Evolutionary conservation across 2,797 vertebrate genomes (phyloP).

Genomic region (Ctenochaetus hawaiiensis): DNA sequence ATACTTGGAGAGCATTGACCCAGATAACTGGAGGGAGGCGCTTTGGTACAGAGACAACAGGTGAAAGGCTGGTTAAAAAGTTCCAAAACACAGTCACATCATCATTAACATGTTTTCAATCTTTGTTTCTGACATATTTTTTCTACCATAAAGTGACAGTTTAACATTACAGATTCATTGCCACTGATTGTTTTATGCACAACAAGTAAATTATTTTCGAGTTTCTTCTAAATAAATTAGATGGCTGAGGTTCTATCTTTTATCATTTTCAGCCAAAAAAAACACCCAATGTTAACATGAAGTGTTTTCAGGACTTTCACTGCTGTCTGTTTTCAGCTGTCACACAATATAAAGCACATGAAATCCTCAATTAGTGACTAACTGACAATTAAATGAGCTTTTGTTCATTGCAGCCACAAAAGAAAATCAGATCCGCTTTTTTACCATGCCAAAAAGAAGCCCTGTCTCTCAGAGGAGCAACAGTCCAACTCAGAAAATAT

Average conservation of each 20-base stretch:
- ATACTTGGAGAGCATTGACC: background rate
- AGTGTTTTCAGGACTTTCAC: background rate
- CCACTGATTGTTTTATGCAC: background rate
- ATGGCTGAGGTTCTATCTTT: background rate
- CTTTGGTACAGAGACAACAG: background rate
- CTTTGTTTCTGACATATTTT: background rate
- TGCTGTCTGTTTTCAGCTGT: background rate
- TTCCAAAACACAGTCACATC: background rate
- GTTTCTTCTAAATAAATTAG: no score
- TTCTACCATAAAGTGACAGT: background rate
- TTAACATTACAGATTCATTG: background rate
- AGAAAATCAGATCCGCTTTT: conserved; percentile 58
- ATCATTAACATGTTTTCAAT: background rate
- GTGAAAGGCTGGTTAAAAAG: background rate
- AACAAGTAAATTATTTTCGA: background rate
- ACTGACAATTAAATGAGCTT: conserved; percentile 5
- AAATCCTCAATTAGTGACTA: background rate
- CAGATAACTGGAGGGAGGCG: background rate
- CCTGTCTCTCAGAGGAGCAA: conserved; percentile 37
- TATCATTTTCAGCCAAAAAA: background rate
- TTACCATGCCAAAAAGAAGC: conserved; percentile 61
- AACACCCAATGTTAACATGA: background rate
- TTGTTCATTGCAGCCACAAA: conserved; percentile 61
- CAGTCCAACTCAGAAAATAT: conserved; percentile 42
- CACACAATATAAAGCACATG: background rate